Evolutionary conservation across 2,888 invertebrate species (phyloP).

Genomic region (Bugula neritina): DNA sequence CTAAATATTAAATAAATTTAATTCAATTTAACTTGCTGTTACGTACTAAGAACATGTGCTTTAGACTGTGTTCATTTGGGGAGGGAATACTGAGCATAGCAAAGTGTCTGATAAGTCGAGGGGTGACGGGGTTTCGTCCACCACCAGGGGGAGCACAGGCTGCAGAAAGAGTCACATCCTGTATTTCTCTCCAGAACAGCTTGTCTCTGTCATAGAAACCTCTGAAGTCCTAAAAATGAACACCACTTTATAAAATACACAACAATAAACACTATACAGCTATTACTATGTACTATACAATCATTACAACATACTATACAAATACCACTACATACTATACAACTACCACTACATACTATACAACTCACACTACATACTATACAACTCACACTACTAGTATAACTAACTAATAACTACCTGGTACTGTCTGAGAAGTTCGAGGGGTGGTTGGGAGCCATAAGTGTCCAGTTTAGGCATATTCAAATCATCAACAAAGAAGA

Average conservation of each 20-base stretch:
- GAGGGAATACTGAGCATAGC: slow-evolving; percentile 51
- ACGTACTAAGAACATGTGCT: slow-evolving; percentile 53
- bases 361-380: too few species aligned
- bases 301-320: too few species aligned
- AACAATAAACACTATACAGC: neutral
- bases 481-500: slow-evolving; percentile 83
- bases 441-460: slow-evolving; percentile 54
- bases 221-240: slow-evolving; percentile 60
- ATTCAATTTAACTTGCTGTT: too few species aligned
- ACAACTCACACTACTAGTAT: too few species aligned
- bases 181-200: slow-evolving; percentile 79
- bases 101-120: slow-evolving; percentile 52
- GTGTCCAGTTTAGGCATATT: slow-evolving; percentile 71
- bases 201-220: slow-evolving; percentile 83
- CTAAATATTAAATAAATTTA: neutral
- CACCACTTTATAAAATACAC: neutral
- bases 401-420: slow-evolving; percentile 40
- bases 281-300: too few species aligned
- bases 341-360: too few species aligned
- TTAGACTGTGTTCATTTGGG: slow-evolving; percentile 53
- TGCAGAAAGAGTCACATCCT: slow-evolving; percentile 65
- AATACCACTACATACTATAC: too few species aligned
- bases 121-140: slow-evolving; percentile 52
- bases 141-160: slow-evolving; percentile 55
- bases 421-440: slow-evolving; percentile 63